Conservation (phyloP, 2,113 vertebrate genomes). For the Bettongia penicillata region DNA sequence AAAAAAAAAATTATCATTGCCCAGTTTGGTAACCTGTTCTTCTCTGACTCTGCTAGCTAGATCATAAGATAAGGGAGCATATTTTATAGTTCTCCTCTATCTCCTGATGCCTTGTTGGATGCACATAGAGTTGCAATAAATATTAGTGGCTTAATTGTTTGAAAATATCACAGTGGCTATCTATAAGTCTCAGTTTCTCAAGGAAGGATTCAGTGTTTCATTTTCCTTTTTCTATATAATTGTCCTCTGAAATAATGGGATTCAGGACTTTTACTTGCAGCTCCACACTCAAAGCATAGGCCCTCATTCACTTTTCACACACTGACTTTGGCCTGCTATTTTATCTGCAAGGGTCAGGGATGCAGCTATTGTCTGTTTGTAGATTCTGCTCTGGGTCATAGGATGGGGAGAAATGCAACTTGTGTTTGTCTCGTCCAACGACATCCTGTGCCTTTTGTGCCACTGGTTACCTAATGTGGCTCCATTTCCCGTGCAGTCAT, state of each 20-base stretch:
- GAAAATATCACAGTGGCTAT: neutral
- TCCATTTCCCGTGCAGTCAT: constrained; percentile 33
- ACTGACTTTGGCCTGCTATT: neutral
- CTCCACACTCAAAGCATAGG: neutral
- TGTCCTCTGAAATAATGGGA: neutral
- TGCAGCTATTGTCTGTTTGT: constrained; percentile 9
- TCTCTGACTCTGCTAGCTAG: neutral
- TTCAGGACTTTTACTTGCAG: neutral
- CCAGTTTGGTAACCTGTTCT: neutral
- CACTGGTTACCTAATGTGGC: neutral
- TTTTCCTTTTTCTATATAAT: neutral
- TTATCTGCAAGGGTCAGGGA: constrained; percentile 5
- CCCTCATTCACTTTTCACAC: neutral
- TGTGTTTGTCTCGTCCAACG: constrained; percentile 19
- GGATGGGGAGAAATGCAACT: constrained; percentile 25
- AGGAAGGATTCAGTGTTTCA: neutral
- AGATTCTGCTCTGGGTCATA: constrained; percentile 1
- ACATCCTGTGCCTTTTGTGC: neutral
- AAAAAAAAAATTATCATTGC: neutral
- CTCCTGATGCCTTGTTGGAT: fast-evolving
- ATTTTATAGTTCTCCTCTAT: neutral
- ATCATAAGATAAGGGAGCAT: neutral
- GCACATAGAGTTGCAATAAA: neutral
- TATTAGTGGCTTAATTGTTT: neutral
- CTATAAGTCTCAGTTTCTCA: neutral